Base-by-base conservation (phyloP, 2,797 vertebrate species). In the Malacoctenus gilli region DNA sequence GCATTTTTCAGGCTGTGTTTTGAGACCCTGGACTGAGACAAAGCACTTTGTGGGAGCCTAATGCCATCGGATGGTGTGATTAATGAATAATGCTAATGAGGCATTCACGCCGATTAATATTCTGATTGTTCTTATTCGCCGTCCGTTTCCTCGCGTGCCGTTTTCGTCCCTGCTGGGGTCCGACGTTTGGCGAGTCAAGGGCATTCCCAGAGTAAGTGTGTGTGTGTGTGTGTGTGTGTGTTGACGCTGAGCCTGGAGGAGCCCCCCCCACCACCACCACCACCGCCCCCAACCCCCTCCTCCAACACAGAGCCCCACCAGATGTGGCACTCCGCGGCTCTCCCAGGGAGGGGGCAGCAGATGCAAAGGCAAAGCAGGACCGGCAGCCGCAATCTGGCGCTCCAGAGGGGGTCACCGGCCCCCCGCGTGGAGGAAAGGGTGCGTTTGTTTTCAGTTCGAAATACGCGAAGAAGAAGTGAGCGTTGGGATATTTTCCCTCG, bases 201-300 rank as follows among this genome's bases (percentile, higher is more conserved):
- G 89, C 92, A 92, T 91, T 91, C 89, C 90, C 85, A 63, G 68
- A 91, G 89, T 92, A 91, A 89, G 83, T 82, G 43, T 85, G n/a
- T n/a, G n/a, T n/a, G n/a, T n/a, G n/a, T n/a, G n/a, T n/a, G n/a
- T n/a, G n/a, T n/a, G n/a, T n/a, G n/a, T n/a, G 91, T 89, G 87
- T 80, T 91, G 92, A 93, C 91, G 84, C 50, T 38, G 2, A 9
- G 43, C 77, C 82, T 85, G 35, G 3, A 77, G 62, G 70, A 88
- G 77, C 69, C 57, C 76, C 62, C 67, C 49, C n/a, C n/a, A n/a
- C n/a, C n/a, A n/a, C n/a, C n/a, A n/a, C n/a, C 34, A 44, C 50
- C 5, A 49, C 72, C 4, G 4, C 34, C 34, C 14, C n/a, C 18
- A 9, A 16, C 16, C 10, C 37, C 37, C 8, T 4, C 64, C 67